A percentile compares a stretch with the other conserved stretches of the same genome.
phyloP scores from a whole-genome alignment of 2,113 vertebrate genomes.

The Oenanthe melanoleuca region DNA sequence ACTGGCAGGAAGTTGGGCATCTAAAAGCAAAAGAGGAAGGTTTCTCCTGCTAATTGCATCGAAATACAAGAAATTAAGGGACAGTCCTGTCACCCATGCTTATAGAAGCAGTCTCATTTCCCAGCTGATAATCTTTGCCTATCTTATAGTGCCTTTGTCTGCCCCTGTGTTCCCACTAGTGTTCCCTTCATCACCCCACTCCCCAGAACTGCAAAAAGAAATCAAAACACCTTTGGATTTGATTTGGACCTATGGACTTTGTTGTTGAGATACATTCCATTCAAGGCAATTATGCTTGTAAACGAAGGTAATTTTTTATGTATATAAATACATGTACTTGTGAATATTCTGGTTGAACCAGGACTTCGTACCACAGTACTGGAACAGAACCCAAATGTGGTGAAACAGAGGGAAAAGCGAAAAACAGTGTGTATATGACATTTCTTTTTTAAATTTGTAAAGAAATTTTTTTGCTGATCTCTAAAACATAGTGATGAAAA shows the following conservation, averaged over 20 bases:
- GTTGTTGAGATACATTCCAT: not conserved
- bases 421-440: fast-evolving
- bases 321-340: not conserved
- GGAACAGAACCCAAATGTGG: not conserved
- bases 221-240: not conserved
- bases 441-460: not conserved
- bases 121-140: not conserved
- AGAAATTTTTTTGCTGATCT: not conserved
- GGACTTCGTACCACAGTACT: not conserved
- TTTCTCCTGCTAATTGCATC: not conserved
- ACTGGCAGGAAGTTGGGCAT: not conserved
- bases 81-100: not conserved
- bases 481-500: not conserved
- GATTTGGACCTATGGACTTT: not conserved
- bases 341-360: not conserved
- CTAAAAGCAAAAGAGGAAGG: not conserved
- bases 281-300: not conserved
- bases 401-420: not conserved
- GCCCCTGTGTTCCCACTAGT: not conserved
- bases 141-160: not conserved
- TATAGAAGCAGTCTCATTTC: not conserved
- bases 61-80: slow-evolving; percentile 11
- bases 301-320: not conserved
- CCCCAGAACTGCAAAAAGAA: not conserved
- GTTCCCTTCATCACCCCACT: not conserved